Evolutionary conservation across 2,113 vertebrate genomes (phyloP).

Genomic region (Amphilophus citrinellus): DNA sequence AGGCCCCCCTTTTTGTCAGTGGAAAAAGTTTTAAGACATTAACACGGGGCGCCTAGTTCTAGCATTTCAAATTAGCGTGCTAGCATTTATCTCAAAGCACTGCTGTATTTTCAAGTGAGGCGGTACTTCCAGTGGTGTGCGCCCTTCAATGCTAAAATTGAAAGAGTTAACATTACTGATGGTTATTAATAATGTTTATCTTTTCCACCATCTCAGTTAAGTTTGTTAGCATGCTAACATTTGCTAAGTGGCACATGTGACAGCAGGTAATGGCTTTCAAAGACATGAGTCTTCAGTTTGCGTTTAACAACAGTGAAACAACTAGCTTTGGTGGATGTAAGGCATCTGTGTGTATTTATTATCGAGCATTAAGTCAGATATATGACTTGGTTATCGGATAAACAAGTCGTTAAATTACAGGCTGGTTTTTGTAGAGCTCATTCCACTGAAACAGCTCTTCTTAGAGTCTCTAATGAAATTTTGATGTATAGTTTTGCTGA

Average conservation of each 20-base stretch:
- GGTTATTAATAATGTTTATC: neutral
- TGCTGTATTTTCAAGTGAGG: neutral
- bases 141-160: neutral
- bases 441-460: neutral
- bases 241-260: neutral
- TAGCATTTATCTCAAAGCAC: neutral
- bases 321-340: neutral
- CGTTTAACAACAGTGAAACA: fast-evolving
- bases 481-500: neutral
- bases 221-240: neutral
- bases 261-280: neutral
- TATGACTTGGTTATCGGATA: neutral
- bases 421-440: neutral
- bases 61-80: neutral
- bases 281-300: neutral
- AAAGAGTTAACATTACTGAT: neutral
- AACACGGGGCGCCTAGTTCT: neutral
- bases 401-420: neutral
- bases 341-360: neutral
- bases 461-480: neutral
- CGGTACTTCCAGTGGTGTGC: neutral
- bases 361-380: neutral
- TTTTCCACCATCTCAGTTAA: neutral
- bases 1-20: no score
- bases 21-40: neutral